These are phyloP conservation scores for Drosophila elegans DNA, from an alignment of 1,140 invertebrate genomes.

Conservation along the genomic window DNA sequence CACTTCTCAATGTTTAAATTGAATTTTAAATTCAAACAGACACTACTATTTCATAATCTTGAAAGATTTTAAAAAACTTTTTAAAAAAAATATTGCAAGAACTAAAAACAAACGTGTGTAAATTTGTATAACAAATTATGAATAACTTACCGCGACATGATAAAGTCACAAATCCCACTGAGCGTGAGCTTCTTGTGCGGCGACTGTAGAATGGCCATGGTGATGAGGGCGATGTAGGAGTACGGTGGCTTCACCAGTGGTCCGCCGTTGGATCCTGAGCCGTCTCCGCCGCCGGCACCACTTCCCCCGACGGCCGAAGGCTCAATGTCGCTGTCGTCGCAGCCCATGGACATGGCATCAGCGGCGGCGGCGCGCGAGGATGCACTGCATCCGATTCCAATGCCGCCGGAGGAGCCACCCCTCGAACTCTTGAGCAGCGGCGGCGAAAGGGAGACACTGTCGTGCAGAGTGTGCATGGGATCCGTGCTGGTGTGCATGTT, in stretches of 20 bases:
- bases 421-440: slow-evolving; percentile 64
- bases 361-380: slow-evolving; percentile 52
- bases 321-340: slow-evolving; percentile 68
- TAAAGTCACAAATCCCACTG: slow-evolving; percentile 99
- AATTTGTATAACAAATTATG: no score
- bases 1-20: no score
- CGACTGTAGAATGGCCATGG: slow-evolving; percentile 99
- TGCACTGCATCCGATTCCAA: slow-evolving; percentile 23
- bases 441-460: slow-evolving; percentile 69
- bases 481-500: slow-evolving; percentile 74
- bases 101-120: no score
- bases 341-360: slow-evolving; percentile 67
- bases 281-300: slow-evolving; percentile 32
- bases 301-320: slow-evolving; percentile 45
- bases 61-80: no score
- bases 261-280: slow-evolving; percentile 43
- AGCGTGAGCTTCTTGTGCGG: slow-evolving; percentile 98
- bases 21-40: no score
- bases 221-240: slow-evolving; percentile 98
- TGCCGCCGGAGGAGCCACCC: slow-evolving; percentile 33
- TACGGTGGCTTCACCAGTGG: slow-evolving; percentile 96
- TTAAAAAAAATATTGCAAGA: no score
- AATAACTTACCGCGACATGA: slow-evolving; percentile 91
- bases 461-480: slow-evolving; percentile 70
- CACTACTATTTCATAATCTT: no score